Base-by-base conservation (phyloP, 2,113 vertebrate species). In the Pimephales promelas region DNA sequence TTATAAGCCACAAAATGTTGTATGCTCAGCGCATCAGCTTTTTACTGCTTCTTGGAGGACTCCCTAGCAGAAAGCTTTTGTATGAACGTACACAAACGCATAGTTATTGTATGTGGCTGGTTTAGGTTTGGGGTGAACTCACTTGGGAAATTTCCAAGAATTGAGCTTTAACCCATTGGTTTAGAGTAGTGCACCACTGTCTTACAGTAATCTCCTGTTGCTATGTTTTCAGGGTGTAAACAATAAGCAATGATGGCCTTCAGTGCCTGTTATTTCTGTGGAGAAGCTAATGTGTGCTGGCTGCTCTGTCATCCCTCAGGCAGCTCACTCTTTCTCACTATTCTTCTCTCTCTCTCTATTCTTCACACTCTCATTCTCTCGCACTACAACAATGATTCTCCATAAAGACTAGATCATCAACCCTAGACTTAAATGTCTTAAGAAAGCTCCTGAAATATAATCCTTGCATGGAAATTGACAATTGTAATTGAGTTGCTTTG, bases 241-340 rank as follows among this genome's bases (percentile, higher is more conserved):
- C 78, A 77, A 40, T 54, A 79, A 26, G 57, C 77, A 70, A 26
- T 52, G 28, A 81, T 81, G 49, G 45, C 79, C 47, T 70, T 81
- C 79, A 24, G 45, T 78, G 61, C 36, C 28, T 79, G 49, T 81
- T 79, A 70, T 59, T 68, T 71, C 28, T 79, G 16, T 34, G 45
- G 76, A 79, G 64, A 84, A 79, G 62, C 62, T 84, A 71, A 84
- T 84, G 62, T 84, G 83, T 45, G 16, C 62, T 84, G 83, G 83
- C 83, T 79, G 75, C 64, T 72, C 68, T 56, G 83, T 70, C 66
- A 71, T 79, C 64, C 83, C 62, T 59, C 83, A 54, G 49, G 75
- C 61, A 71, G 49, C 47, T 70, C 74, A 22, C 57, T 83, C 18
- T 82, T 14, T 82, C 66, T 72, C 68, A 61, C 54, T 56, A 3